Evolutionary conservation across 2,888 invertebrate genomes (phyloP).

Genomic region (Tuberolachnus salignus): DNA sequence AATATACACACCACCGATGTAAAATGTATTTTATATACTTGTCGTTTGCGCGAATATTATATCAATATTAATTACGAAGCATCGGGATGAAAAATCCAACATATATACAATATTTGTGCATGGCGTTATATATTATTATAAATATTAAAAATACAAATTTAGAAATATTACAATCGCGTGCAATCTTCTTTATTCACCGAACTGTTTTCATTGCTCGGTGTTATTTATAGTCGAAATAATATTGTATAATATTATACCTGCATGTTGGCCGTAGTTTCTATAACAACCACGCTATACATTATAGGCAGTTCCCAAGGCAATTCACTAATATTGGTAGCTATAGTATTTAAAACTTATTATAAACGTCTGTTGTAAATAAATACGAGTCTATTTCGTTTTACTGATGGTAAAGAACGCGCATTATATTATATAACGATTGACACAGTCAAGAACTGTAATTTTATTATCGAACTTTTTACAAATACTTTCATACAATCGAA

Average conservation of each 20-base stretch:
- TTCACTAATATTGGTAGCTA: constrained; percentile 1
- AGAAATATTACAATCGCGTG: constrained; percentile 8
- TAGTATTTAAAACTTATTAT: constrained; percentile 9
- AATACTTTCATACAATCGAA: too few relatives aligned
- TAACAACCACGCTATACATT: not conserved
- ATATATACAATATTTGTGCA: too few relatives aligned
- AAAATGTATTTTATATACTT: not conserved
- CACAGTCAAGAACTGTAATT: not conserved
- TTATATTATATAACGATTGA: constrained; percentile 22
- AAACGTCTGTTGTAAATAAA: constrained; percentile 25
- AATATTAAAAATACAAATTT: too few relatives aligned
- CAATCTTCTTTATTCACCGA: not conserved
- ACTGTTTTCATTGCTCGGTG: constrained; percentile 17
- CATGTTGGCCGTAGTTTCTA: constrained; percentile 1
- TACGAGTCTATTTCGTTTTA: not conserved
- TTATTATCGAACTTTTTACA: too few relatives aligned
- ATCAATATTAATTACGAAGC: not conserved
- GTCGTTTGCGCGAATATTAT: not conserved
- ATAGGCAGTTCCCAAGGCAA: constrained; percentile 11
- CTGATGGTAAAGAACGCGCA: constrained; percentile 1
- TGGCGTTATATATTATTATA: too few relatives aligned
- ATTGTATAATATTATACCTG: not conserved
- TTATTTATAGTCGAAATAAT: constrained; percentile 33
- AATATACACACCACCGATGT: too few relatives aligned
- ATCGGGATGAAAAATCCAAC: not conserved